phyloP scores from a whole-genome alignment of 2,797 vertebrate genomes.

The Delichon dasypus region DNA sequence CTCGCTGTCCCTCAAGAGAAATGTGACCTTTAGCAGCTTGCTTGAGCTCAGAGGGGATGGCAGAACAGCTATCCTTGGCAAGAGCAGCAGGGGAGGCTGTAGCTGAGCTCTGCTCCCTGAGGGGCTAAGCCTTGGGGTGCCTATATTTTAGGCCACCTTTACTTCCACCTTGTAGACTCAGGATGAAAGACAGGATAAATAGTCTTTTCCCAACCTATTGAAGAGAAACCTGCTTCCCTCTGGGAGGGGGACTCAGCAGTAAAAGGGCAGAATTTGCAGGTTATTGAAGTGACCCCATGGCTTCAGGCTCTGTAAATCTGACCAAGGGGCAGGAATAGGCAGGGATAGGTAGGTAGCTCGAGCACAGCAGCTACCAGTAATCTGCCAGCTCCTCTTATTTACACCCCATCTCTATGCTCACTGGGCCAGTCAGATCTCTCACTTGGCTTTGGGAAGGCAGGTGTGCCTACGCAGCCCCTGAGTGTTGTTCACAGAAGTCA shows the following conservation, averaged over 20 bases:
- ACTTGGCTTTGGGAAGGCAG: neutral
- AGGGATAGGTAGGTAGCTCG: rapidly evolving
- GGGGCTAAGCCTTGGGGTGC: neutral
- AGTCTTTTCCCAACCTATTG: neutral
- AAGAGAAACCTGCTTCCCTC: neutral
- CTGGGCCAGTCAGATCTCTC: neutral
- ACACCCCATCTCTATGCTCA: neutral
- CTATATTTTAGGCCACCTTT: neutral
- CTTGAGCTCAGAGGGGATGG: neutral
- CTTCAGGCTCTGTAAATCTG: neutral
- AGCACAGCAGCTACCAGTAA: neutral
- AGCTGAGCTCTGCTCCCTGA: neutral
- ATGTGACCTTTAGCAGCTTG: neutral
- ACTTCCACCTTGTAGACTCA: neutral
- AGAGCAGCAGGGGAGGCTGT: neutral
- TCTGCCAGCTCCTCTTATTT: neutral
- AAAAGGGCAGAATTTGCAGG: neutral
- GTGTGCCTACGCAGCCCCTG: neutral
- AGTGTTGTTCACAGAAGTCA: neutral
- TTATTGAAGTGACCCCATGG: neutral
- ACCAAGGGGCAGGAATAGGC: neutral
- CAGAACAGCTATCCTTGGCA: neutral
- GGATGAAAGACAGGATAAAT: neutral
- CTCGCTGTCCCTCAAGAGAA: neutral
- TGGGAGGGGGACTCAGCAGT: neutral